These are phyloP conservation scores for Stictonetta naevosa DNA, from an alignment of 2,113 vertebrate species.

Conservation along the genomic window DNA sequence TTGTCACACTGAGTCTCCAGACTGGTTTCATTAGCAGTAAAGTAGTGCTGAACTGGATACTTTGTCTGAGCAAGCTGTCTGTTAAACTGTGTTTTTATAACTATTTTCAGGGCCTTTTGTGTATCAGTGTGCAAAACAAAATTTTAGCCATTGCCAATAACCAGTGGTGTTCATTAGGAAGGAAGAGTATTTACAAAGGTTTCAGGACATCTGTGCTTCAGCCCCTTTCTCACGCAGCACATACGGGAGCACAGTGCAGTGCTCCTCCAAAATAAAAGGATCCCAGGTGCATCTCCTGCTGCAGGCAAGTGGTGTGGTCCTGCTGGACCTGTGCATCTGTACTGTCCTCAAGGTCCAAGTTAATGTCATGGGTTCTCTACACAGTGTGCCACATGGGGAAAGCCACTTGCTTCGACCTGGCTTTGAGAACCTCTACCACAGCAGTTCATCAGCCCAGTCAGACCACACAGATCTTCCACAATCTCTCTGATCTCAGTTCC, in stretches of 20 bases:
- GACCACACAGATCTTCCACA: background rate
- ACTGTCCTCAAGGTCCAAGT: background rate
- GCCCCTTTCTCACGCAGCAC: rapidly evolving
- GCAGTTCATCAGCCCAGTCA: background rate
- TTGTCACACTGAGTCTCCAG: background rate
- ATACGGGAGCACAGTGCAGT: background rate
- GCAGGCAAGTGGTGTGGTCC: background rate
- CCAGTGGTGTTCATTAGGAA: background rate
- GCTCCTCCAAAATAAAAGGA: background rate
- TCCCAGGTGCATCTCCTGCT: background rate
- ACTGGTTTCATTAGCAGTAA: background rate
- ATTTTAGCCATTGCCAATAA: background rate
- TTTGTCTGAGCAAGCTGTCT: background rate
- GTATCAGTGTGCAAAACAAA: background rate
- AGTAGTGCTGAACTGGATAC: rapidly evolving
- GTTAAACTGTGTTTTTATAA: background rate
- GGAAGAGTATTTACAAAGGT: background rate
- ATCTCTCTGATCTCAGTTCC: background rate
- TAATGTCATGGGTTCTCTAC: background rate
- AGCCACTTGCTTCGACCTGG: background rate
- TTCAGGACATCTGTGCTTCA: background rate
- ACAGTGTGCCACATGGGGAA: rapidly evolving
- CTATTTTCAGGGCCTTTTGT: background rate
- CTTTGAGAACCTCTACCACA: background rate
- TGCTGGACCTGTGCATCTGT: background rate